Base-by-base conservation (phyloP, 2,888 invertebrate species). In the Rapana venosa region DNA sequence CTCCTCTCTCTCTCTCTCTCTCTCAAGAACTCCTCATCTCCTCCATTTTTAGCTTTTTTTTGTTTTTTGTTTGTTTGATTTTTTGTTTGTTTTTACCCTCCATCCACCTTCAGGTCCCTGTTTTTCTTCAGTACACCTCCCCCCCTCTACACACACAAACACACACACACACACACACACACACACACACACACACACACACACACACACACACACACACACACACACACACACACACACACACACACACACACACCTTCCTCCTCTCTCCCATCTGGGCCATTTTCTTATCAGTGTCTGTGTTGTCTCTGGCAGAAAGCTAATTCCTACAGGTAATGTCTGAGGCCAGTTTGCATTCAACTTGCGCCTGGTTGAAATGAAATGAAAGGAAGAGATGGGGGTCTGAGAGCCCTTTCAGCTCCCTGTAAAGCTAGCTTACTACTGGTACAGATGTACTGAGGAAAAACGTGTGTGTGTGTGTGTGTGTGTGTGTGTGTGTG, bases 281-380 rank as follows among this genome's bases (percentile, higher is more conserved):
- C 36, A 36, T 83, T 83, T 83, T 36, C 83, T 20, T 20, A 83
- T 83, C 83, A 83, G 83, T 47, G 83, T 83, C 83, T 83, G 83
- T 83, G 83, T 83, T 83, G 47, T 83, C 83, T 83, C 83, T 83
- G 83, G 83, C 36, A 35, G 32, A 81, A 81, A 32, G 32, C 30
- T 20, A 81, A 77, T n/a, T 32, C 77, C 77, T 32, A 77, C 77
- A 32, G 32, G 30, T 77, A 77, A 30, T 77, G 30, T 32, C 77
- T 77, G 77, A n/a, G n/a, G 30, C 30, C 32, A 77, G 17, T 77
- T 77, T 32, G 77, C n/a, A 26, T 77, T 77, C 77, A 77, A 15
- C 32, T n/a, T 32, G 32, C 30, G 30, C 30, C n/a, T 77, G 77
- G 22, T 26, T 77, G 77, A 30, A n/a, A 11, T 17, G 17, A 17